Percentiles rank a stretch among this genome's conserved stretches.
Conservation (phyloP, 2,888 invertebrate genomes). For the Caenorhabditis sp. region DNA sequence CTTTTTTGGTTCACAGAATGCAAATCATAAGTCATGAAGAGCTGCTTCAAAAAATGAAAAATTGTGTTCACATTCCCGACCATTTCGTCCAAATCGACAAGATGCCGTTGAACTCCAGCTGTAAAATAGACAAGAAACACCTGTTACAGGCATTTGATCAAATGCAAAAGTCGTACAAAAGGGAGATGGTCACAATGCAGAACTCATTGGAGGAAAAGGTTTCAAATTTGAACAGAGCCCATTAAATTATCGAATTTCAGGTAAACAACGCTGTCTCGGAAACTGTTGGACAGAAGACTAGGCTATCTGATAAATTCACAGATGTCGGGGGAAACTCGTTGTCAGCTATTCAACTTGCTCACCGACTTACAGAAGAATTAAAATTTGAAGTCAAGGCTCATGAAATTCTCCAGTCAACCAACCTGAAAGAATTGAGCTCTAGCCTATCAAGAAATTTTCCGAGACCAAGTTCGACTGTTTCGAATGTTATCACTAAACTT, state of each 20-base stretch:
- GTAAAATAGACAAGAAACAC: constrained; percentile 70
- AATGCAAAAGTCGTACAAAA: constrained; percentile 44
- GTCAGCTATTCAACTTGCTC: constrained; percentile 70
- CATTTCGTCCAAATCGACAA: constrained; percentile 62
- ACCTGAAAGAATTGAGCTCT: constrained; percentile 33
- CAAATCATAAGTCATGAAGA: constrained; percentile 2
- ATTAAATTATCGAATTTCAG: constrained; percentile 8
- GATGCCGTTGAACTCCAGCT: constrained; percentile 70
- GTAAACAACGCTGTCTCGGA: constrained; percentile 5
- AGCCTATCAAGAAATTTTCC: constrained; percentile 1
- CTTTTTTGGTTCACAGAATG: constrained; percentile 53
- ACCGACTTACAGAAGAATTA: constrained; percentile 66
- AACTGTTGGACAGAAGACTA: constrained; percentile 27
- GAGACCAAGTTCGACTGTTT: constrained; percentile 10
- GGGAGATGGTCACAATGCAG: constrained; percentile 48
- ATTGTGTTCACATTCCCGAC: constrained; percentile 58
- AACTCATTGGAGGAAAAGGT: constrained; percentile 66
- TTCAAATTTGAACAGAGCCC: background rate
- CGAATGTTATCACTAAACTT: constrained; percentile 63
- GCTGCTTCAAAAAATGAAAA: constrained; percentile 5
- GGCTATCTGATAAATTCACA: constrained; percentile 69
- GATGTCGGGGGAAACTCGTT: constrained; percentile 77
- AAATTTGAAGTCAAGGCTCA: constrained; percentile 62
- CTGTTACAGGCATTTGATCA: constrained; percentile 68
- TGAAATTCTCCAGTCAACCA: constrained; percentile 58